Base-by-base conservation (phyloP, 2,113 vertebrate species). In the Poeciliopsis retropinna region DNA sequence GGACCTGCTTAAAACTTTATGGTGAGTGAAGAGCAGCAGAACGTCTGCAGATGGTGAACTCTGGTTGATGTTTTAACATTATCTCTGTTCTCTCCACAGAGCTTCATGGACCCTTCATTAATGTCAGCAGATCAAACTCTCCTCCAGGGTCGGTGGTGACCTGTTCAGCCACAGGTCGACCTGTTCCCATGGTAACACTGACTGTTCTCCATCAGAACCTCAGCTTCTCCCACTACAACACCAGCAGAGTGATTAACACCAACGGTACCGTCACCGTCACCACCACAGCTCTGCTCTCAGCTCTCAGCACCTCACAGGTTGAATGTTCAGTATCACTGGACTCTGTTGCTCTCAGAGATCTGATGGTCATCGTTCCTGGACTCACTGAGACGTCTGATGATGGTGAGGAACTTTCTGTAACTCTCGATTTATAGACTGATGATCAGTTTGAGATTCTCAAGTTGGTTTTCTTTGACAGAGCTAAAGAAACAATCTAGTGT, bases 161-260 rank as follows among this genome's bases (percentile, higher is more conserved):
- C 73, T 88, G 89, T 79, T 89, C 82, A 28, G 87, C 71, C 68
- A 88, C 78, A 30, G 84, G 73, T 51, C 73, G 65, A 31, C 87
- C 89, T 60, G 80, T 78, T 78, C 87, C 86, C 47, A 74, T 61
- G 1, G 64, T 87, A 0, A 83, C 75, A 0, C 60, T 86, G 37
- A 44, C 3, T 5, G 54, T 75, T 31, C 9, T 34, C 27, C 37
- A 19, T 4, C 29, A 9, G n/a, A 14, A 39, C 66, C n/a, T 67
- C 30, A 1, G 30, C 57, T 13, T 39, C 17, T 73, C 75, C 5
- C 9, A 68, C 32, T 0, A 34, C 70, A 61, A 31, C 63, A 32
- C 61, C 15, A 60, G 37, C 65, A 80, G 8, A 0, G 60, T 60
- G n/a, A 5, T 4, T 70, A 70, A 83, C 79, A 6, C 19, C 41